These are phyloP conservation scores for Lagopus leucura DNA, from an alignment of 2,113 vertebrate genomes.

Conservation along the genomic window DNA sequence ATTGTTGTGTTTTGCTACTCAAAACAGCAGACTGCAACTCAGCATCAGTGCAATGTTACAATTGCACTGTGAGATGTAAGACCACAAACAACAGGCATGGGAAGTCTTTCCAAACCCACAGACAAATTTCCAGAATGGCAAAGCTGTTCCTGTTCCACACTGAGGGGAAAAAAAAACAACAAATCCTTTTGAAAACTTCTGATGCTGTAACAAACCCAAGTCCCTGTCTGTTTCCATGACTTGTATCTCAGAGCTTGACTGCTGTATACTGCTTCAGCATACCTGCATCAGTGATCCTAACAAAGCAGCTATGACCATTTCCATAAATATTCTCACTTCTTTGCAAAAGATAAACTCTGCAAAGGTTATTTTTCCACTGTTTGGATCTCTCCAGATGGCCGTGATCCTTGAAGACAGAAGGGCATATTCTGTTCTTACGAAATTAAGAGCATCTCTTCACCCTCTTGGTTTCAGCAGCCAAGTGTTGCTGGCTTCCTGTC, in stretches of 20 bases:
- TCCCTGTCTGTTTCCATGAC: not conserved
- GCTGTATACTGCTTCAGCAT: not conserved
- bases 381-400: not conserved
- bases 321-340: not conserved
- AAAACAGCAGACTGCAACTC: not conserved
- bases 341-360: not conserved
- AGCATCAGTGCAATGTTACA: not conserved
- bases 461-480: not conserved
- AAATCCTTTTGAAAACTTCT: not conserved
- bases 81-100: slow-evolving; percentile 15
- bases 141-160: not conserved
- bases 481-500: not conserved
- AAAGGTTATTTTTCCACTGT: not conserved
- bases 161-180: not conserved
- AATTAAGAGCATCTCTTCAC: not conserved
- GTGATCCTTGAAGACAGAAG: not conserved
- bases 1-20: not conserved
- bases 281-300: not conserved
- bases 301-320: not conserved
- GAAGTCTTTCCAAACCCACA: not conserved
- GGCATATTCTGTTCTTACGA: not conserved
- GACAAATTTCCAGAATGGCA: not conserved
- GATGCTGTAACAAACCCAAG: not conserved
- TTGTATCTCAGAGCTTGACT: not conserved
- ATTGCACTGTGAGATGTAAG: not conserved